A percentile compares a stretch with the other conserved stretches of the same genome.
Evolutionary conservation across 2,113 vertebrate genomes (phyloP).

Genomic region (Lagopus muta): DNA sequence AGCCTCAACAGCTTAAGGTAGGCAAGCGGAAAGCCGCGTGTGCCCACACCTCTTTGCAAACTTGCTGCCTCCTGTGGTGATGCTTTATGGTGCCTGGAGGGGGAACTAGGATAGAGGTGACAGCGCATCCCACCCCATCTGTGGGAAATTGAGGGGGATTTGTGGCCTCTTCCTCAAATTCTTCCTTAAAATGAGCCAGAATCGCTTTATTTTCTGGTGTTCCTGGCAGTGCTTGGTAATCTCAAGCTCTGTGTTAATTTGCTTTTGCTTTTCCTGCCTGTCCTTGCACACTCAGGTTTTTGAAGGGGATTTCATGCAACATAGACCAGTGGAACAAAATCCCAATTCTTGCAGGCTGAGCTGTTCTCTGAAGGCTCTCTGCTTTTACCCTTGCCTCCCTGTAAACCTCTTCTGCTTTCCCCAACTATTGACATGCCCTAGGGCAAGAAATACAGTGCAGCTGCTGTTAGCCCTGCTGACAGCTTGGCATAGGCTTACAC

Average conservation of each 20-base stretch:
- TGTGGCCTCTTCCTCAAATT: not conserved
- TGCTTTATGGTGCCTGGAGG: not conserved
- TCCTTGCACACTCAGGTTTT: not conserved
- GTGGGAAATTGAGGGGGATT: not conserved
- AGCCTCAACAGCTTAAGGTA: conserved; percentile 96
- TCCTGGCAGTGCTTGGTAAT: not conserved
- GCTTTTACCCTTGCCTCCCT: not conserved
- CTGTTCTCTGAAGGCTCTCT: not conserved
- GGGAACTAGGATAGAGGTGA: not conserved
- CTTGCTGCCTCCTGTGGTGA: not conserved
- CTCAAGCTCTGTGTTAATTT: not conserved
- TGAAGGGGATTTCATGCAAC: not conserved
- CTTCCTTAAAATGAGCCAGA: not conserved
- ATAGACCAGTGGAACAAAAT: not conserved
- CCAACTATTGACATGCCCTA: accelerated
- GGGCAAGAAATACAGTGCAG: not conserved
- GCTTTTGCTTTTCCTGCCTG: not conserved
- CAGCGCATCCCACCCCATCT: accelerated
- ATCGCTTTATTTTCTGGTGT: not conserved
- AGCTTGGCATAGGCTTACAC: not conserved
- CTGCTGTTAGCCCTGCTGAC: not conserved
- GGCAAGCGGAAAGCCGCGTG: not conserved
- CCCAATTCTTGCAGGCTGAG: not conserved
- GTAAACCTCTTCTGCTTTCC: not conserved
- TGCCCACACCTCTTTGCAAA: accelerated